Evolutionary conservation across 64 coral and sea anemone species (phyloP), one percentile per base, ranked within the genome.

Genomic region (Montipora sp.): DNA sequence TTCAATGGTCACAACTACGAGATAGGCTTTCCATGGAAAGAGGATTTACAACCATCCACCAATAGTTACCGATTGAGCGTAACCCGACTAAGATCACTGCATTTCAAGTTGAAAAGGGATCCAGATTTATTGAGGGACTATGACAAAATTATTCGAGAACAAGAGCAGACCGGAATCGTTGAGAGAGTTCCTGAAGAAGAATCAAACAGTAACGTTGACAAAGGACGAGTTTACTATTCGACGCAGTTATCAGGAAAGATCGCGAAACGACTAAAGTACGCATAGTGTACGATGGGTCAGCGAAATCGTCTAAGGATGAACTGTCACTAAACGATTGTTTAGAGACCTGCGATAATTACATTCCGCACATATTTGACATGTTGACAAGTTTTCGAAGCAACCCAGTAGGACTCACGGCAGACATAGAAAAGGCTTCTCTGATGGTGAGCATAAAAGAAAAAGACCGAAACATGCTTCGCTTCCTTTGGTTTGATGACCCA

Each of bases 211-310:
- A 80, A 88, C 84, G 44, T 73, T 79, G 71, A 92, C 72, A 92
- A 18, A 10, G 59, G 60, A 13, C 44, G 45, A 86, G 83, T 87
- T 85, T 89, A 90, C 77, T 90, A 87, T 85, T 89, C 87, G 36
- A 95, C 50, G 81, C 81, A 43, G 94, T 91, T 14, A 80, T 95
- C 19, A 48, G 94, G 87, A 87, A 87, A 49, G 83, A 88, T 51
- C 75, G 76, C 24, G 77, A 90, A 80, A 95, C 89, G 12, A 95
- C 94, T 45, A 91, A 91, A 22, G 58, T 98, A 18, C 70, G 89
- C 21, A 79, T 94, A 8, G 95, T 94, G 7, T 98, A 94, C 66
- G 92, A 97, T 53, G 89, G 91, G 51, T 98, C 92, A 2, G 91
- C 81, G 18, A 93, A 92, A 81, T 65, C 50, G 11, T 78, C 57